Base-by-base conservation (phyloP, 2,113 vertebrate genomes). In the Himantopus leucocephalus region DNA sequence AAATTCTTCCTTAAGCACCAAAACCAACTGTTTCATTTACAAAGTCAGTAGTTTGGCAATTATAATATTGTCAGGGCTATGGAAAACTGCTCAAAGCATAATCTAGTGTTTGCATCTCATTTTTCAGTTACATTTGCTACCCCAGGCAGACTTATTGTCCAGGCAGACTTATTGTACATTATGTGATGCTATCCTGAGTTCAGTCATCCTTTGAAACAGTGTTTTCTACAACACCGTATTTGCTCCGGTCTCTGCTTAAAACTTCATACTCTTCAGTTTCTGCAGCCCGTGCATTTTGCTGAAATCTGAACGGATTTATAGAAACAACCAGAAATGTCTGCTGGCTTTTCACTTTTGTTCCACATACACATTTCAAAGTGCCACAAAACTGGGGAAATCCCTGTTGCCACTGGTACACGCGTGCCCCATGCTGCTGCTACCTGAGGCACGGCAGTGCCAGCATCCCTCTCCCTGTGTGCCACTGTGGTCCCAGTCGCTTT, bases 381-480 rank as follows among this genome's bases (percentile, higher is more conserved):
- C 43, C 58, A 21, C 14, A 16, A 16, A 55, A 4, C 2, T 0
- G 18, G 29, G n/a, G 26, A 30, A 39, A 53, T 76, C 32, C 45
- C 47, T 5, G 0, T 14, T 59, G 48, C 23, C 3, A 7, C 16
- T 15, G 45, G 37, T 19, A 0, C 1, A 3, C 18, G 5, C 6
- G 1, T 5, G 14, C 27, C 21, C 29, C 27, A 0, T 4, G 66
- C 41, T 17, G 34, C 53, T 17, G 66, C 8, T 45, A 4, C 34
- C 37, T 34, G 24, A 15, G 27, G n/a, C 32, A 50, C 0, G 1
- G 35, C 4, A 2, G 14, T 4, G 27, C 75, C 55, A 34, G 43
- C 68, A 63, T 15, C 75, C 18, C n/a, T 72, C 13, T 85, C 19
- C 55, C 16, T 6, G 27, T 14, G 10, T 63, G n/a, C 27, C 67